A percentile compares a stretch with the other conserved stretches of the same genome.
These are phyloP conservation scores for Geotrupes spiniger DNA, from an alignment of 2,888 invertebrate species.

Conservation along the genomic window DNA sequence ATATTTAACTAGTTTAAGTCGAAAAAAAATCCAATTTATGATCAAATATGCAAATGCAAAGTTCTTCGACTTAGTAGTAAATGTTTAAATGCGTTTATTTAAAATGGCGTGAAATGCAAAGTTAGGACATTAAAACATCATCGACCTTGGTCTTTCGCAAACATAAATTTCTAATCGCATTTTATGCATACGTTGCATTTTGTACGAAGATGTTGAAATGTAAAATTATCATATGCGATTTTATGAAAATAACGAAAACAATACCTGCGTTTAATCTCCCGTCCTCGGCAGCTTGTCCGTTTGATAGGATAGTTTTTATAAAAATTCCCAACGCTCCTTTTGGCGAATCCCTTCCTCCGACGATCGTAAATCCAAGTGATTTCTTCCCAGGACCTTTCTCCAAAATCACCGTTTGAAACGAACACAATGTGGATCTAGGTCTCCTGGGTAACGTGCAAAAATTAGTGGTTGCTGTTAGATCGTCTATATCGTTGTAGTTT, in stretches of 20 bases:
- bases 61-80: no score
- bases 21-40: no score
- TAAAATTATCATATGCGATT: no score
- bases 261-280: slow-evolving; percentile 77
- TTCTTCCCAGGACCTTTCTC: slow-evolving; percentile 81
- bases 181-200: no score
- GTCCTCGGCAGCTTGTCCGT: slow-evolving; percentile 81
- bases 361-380: slow-evolving; percentile 85
- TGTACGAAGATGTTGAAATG: not conserved
- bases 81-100: no score
- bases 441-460: slow-evolving; percentile 73
- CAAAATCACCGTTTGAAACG: slow-evolving; percentile 70
- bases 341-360: slow-evolving; percentile 82
- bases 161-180: no score
- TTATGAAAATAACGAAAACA: no score
- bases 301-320: slow-evolving; percentile 79
- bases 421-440: slow-evolving; percentile 66
- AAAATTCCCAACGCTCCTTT: slow-evolving; percentile 83
- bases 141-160: no score
- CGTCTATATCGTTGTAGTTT: slow-evolving; percentile 16
- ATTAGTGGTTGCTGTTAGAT: slow-evolving; percentile 54
- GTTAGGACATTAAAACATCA: no score
- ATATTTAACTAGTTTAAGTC: not conserved
- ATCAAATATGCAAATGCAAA: no score
- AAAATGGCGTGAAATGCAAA: no score